A percentile compares a stretch with the other conserved stretches of the same genome.
phyloP scores from a whole-genome alignment of 1,140 invertebrate genomes.

The Drosophila murphyi region DNA sequence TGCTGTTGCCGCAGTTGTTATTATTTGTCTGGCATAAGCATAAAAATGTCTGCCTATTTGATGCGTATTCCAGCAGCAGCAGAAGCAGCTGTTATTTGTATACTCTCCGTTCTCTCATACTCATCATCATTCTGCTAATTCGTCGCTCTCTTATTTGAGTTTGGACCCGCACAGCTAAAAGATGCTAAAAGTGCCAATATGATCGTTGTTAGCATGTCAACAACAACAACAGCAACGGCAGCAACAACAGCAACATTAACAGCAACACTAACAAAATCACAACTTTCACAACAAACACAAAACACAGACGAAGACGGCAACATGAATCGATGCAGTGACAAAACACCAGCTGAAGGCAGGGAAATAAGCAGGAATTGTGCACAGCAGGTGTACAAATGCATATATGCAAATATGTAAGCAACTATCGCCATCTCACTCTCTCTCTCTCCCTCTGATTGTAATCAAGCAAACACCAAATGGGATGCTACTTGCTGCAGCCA shows the following conservation, averaged over 20 bases:
- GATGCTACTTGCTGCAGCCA: constrained; percentile 39
- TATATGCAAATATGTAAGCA: constrained; percentile 65
- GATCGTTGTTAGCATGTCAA: constrained; percentile 80
- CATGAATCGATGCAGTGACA: constrained; percentile 52
- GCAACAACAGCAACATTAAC: constrained; percentile 33
- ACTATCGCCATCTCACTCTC: not conserved
- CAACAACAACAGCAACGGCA: constrained; percentile 37
- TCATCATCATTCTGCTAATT: constrained; percentile 65
- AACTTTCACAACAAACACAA: constrained; percentile 68
- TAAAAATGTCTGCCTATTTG: constrained; percentile 65
- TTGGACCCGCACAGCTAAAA: constrained; percentile 58
- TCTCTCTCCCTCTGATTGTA: constrained; percentile 41
- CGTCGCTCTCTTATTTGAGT: constrained; percentile 61
- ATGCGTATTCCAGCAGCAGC: constrained; percentile 44
- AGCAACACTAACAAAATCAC: constrained; percentile 65
- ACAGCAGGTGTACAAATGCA: constrained; percentile 58
- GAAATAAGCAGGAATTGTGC: not conserved
- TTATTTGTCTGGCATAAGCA: constrained; percentile 75
- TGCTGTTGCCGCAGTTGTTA: constrained; percentile 47
- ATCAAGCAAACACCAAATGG: constrained; percentile 60
- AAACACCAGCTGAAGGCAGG: constrained; percentile 1
- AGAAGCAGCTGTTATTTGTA: constrained; percentile 37
- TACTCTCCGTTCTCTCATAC: not conserved
- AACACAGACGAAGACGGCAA: constrained; percentile 52
- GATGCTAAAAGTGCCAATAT: constrained; percentile 68